Conservation (phyloP, 2,113 vertebrate genomes). For the Phoxinus phoxinus region DNA sequence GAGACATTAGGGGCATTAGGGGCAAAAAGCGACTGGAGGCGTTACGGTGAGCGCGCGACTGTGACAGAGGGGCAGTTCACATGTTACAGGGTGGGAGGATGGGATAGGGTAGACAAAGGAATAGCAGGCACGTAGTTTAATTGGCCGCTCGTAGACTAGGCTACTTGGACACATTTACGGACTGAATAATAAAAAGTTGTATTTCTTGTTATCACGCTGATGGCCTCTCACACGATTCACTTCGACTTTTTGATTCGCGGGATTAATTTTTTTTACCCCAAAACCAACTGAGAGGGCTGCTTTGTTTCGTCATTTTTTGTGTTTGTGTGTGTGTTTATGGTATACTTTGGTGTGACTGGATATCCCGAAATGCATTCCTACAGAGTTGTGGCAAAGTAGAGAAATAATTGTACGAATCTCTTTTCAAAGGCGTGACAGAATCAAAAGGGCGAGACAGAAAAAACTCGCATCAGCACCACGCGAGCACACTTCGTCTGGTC, state of each 20-base stretch:
- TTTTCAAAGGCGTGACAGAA: conserved; percentile 65
- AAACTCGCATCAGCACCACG: conserved; percentile 80
- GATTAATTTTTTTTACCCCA: neutral
- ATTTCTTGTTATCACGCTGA: neutral
- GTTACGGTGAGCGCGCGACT: conserved; percentile 62
- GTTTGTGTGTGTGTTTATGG: neutral
- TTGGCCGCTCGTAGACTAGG: neutral
- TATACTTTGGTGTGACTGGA: neutral
- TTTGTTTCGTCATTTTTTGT: neutral
- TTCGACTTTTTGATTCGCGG: neutral
- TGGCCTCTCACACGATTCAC: neutral
- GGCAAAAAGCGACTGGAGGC: conserved; percentile 65
- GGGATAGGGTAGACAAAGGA: conserved; percentile 56
- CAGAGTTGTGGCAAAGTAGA: conserved; percentile 46
- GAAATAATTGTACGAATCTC: conserved; percentile 41
- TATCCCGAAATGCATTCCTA: neutral
- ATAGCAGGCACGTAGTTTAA: conserved; percentile 27
- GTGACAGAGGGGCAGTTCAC: conserved; percentile 22
- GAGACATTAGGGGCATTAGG: conserved; percentile 36
- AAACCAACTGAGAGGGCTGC: neutral
- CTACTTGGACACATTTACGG: neutral
- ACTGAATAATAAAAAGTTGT: conserved; percentile 3
- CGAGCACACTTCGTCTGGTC: neutral
- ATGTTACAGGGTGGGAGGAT: conserved; percentile 18
- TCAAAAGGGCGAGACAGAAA: conserved; percentile 70